Evolutionary conservation across 2,113 vertebrate genomes (phyloP).

Genomic region (Lycaon pictus): DNA sequence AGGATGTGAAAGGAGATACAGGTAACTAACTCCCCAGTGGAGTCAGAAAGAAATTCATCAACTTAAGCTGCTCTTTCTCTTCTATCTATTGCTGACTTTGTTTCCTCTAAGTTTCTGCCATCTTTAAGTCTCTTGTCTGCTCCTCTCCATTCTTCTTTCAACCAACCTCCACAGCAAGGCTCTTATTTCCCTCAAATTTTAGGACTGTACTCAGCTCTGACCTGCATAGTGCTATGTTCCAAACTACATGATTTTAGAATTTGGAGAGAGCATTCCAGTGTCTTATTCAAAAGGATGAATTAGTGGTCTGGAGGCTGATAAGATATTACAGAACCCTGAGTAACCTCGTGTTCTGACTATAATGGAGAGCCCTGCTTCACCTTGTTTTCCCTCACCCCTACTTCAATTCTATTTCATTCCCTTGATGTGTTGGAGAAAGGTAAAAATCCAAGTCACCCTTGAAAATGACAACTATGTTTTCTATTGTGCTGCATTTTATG

Average conservation of each 20-base stretch:
- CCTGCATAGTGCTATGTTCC: background rate
- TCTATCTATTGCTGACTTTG: background rate
- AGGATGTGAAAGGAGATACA: background rate
- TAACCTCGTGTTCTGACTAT: background rate
- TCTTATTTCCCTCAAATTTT: background rate
- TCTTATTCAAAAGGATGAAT: background rate
- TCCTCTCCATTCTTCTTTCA: background rate
- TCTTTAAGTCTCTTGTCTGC: background rate
- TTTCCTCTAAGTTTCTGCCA: background rate
- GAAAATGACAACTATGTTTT: slow-evolving; percentile 22
- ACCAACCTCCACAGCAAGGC: background rate
- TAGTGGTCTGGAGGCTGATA: background rate
- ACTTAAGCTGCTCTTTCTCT: background rate
- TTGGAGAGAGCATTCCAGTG: background rate
- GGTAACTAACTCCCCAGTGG: background rate
- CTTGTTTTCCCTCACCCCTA: background rate
- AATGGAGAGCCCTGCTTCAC: background rate
- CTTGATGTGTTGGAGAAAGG: background rate
- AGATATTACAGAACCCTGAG: background rate
- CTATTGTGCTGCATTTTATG: background rate
- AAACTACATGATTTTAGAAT: background rate
- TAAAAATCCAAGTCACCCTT: background rate
- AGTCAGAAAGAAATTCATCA: background rate
- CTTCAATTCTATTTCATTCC: background rate
- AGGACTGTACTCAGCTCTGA: background rate